Conservation (phyloP, 2,888 invertebrate genomes). For the Lepidocyrtinus sp. region DNA sequence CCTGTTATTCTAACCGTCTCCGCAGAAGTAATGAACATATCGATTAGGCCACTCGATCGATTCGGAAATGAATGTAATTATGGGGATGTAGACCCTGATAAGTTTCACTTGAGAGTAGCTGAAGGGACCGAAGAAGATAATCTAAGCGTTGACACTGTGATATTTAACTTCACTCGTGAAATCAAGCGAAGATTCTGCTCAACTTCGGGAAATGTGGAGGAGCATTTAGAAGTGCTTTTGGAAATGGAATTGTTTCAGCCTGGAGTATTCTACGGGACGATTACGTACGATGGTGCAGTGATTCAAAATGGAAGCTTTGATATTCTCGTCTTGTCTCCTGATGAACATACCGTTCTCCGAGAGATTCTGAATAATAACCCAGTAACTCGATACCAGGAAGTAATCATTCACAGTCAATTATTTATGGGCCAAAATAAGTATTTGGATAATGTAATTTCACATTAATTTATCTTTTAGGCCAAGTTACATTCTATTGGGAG, state of each 20-base stretch:
- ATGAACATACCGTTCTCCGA: constrained; percentile 62
- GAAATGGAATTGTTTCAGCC: constrained; percentile 65
- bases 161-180: constrained; percentile 63
- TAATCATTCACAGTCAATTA: no score
- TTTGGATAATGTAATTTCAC: no score
- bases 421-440: no score
- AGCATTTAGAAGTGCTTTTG: constrained; percentile 55
- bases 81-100: constrained; percentile 63
- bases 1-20: constrained; percentile 62
- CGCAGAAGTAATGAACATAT: constrained; percentile 52
- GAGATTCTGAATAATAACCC: constrained; percentile 60
- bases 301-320: constrained; percentile 68
- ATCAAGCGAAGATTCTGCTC: constrained; percentile 45
- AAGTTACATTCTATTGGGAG: constrained; percentile 42
- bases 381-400: constrained; percentile 64
- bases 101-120: constrained; percentile 57
- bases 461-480: constrained; percentile 30
- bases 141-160: constrained; percentile 58
- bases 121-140: constrained; percentile 52
- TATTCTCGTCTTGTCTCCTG: constrained; percentile 63
- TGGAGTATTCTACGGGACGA: constrained; percentile 63
- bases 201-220: constrained; percentile 23
- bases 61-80: constrained; percentile 67
- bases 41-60: constrained; percentile 65
- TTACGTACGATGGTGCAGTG: constrained; percentile 57